phyloP scores from a whole-genome alignment of 2,113 vertebrate genomes.

The Scomber scombrus region DNA sequence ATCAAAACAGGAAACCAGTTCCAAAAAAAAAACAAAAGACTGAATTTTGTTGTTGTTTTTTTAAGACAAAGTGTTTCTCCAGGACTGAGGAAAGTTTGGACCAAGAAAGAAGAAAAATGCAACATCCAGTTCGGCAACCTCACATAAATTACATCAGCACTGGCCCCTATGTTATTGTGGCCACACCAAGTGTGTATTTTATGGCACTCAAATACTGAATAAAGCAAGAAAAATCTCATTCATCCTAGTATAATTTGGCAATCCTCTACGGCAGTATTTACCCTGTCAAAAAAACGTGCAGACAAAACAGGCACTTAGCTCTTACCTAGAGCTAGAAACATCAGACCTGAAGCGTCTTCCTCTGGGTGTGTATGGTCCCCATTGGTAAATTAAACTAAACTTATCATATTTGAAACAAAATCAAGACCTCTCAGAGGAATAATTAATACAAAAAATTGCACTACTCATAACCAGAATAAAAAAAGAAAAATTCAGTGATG shows the following conservation, averaged over 20 bases:
- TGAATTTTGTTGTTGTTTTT: too few relatives aligned
- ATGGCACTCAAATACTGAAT: conserved; percentile 16
- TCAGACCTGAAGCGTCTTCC: conserved; percentile 11
- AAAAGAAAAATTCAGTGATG: background rate
- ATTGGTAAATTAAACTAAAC: conserved; percentile 29
- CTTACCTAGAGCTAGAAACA: conserved; percentile 19
- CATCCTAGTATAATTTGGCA: background rate
- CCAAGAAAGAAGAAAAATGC: background rate
- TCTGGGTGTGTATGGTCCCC: conserved; percentile 14
- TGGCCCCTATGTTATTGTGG: background rate
- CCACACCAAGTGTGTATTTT: background rate
- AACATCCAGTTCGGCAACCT: background rate
- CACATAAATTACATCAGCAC: background rate
- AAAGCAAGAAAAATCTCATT: background rate
- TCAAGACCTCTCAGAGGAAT: conserved; percentile 2
- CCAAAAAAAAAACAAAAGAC: background rate
- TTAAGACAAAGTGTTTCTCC: background rate
- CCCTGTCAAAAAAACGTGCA: conserved; percentile 4
- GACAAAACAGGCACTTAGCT: conserved; percentile 40
- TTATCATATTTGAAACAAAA: conserved; percentile 31
- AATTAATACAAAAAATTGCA: background rate
- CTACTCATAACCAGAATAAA: background rate
- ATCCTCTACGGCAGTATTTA: background rate
- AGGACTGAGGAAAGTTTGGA: background rate
- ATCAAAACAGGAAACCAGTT: background rate